Evolutionary conservation across 2,113 vertebrate genomes (phyloP), one percentile per base, ranked within the genome.

Genomic region (Leuciscus idus): DNA sequence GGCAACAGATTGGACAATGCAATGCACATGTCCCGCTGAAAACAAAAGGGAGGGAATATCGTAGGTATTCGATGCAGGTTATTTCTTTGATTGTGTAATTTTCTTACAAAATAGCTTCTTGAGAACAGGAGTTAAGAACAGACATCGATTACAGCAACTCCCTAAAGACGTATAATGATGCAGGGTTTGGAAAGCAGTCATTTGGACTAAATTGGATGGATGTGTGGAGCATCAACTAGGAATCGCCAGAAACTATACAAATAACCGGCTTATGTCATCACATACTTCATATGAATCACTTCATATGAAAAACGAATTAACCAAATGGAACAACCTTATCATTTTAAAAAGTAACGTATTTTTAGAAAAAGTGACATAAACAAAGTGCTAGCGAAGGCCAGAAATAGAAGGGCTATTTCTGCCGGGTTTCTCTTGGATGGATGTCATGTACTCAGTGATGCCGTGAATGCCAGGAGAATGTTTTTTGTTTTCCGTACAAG

Each of bases 361-460:
- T 85, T 79, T 86, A 86, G 91, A 92, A 94, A 95, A 94, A 94
- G 95, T 93, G 26, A 78, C 50, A 52, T 52, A 77, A 57, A 78
- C 75, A 78, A 95, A 93, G 89, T 87, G 83, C 70, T 59, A 4
- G 68, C 84, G 89, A 76, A 68, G 93, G 93, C 93, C 90, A 87
- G 95, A 19, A 95, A 95, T 95, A 96, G 94, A 90, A 89, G 84
- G 88, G 91, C 93, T 95, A 95, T 95, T 95, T 94, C 90, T 89
- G 92, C 89, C 93, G 93, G 50, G 52, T 94, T 95, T 93, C 92
- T 94, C 89, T 95, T 95, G 94, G 94, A 94, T 73, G 48, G 85
- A 64, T 88, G 84, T 83, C 84, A 61, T 84, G 61, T n/a, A 12
- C 86, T 90, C 88, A 90, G 88, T 57, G 28, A 90, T 87, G 89